Evolutionary conservation across 2,113 vertebrate species (phyloP), one percentile per base, ranked within the genome.

Genomic region (Bujurquina vittata): DNA sequence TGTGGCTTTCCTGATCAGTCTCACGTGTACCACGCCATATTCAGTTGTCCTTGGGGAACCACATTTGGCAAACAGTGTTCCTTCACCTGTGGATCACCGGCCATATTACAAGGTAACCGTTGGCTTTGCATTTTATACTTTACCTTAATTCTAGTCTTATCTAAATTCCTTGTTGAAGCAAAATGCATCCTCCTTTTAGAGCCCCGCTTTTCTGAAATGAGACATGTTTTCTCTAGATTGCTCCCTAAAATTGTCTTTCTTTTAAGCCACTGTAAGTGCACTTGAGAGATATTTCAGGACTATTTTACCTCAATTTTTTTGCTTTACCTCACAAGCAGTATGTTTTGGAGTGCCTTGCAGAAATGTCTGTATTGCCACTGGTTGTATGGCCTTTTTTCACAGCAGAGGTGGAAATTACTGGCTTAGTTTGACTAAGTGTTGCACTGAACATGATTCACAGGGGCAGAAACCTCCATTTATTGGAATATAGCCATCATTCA

Each of bases 21-120:
- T 15, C 95, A 97, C 0, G 96, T 99, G 85, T 97, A 96, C 92
- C 95, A 98, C 0, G 97, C 98, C 0, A 90, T 95, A 58, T 99
- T 99, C 90, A 97, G 94, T 62, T 99, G 98, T 83, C 94, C 95
- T 0, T 84, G 89, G 77, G 98, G 98, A 23, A 99, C 98, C 2
- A 94, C 85, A 2, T 97, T 96, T 79, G 94, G 95, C 65, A 97
- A 97, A 91, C 95, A 94, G 49, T 99, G 98, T 74, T 97, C 94
- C 14, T 96, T 99, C 84, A 95, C 96, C 75, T 99, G 98, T 89
- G 94, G 96, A n/a, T 90, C 96, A n/a, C 98, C 98, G 29, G 97
- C 98, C 69, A 98, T 97, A 84, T 95, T 99, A 62, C 97, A 98
- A 97, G 98, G 98, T 98, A 95, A 85, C 67, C 37, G n/a, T 26